Base-by-base conservation (phyloP, 1,140 invertebrate genomes). In the Hylyphantes graminicola region DNA sequence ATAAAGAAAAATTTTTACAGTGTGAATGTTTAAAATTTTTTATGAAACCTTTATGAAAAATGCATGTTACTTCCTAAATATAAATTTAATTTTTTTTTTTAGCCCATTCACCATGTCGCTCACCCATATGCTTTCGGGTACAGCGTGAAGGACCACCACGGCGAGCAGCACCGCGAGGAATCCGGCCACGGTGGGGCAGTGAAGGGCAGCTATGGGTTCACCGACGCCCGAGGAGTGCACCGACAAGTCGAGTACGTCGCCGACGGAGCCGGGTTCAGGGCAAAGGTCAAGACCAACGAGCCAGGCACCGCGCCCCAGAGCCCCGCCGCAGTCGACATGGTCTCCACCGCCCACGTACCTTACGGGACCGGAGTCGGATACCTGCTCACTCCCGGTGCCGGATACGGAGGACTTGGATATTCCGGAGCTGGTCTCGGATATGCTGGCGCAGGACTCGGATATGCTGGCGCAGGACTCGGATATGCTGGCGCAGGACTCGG, bases 241-340 rank as follows among this genome's bases (percentile, higher is more conserved):
- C 17, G 74, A 63, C 74, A 76, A 51, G 74, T 76, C 59, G 64
- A 76, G 57, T 76, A 76, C 74, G 74, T 76, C 0, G 74, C 74
- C 51, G 74, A 76, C 59, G 57, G 64, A 15, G 74, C 2, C 9
- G 74, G 74, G 5, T 76, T 76, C 57, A 76, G 74, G 9, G 74
- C 74, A 7, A 21, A 76, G 35, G 74, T 76, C 57, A 76, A 76
- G 59, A 63, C 57, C 50, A 74, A 74, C 54, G 72, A 74, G 17
- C 72, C 72, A 2, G 72, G 72, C 11, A 74, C 72, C 2, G 72
- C 72, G 12, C 55, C 55, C 17, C 72, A 74, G 54, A 74, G 57
- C 54, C 72, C 72, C 11, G 74, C 74, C 8, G 74, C 74, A 11
- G 74, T 76, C 6, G 57, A 76, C 59, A 50, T 64, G 35, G 53